Evolutionary conservation across 1,140 invertebrate genomes (phyloP).

Genomic region (Rhagoletis zephyria): DNA sequence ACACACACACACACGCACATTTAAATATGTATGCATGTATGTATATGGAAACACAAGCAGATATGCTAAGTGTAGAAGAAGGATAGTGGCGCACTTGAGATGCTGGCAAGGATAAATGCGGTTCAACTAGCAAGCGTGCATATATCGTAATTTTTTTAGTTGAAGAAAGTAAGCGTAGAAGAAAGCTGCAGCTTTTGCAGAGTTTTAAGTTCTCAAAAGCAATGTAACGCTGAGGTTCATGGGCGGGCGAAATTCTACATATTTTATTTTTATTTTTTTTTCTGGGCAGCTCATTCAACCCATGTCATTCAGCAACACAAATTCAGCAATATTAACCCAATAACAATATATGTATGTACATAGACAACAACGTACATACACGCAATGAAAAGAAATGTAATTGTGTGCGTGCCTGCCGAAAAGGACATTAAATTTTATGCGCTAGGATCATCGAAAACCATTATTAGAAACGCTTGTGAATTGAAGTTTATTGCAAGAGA

Average conservation of each 20-base stretch:
- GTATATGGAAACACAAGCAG: background rate
- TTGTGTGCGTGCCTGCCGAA: conserved; percentile 11
- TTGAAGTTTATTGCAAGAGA: conserved; percentile 9
- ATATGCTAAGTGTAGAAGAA: background rate
- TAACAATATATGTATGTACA: background rate
- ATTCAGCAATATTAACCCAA: conserved; percentile 24
- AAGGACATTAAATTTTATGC: conserved; percentile 53
- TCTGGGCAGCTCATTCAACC: background rate
- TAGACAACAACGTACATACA: background rate
- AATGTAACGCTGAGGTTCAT: background rate
- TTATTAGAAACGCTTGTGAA: conserved; percentile 50
- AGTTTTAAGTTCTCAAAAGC: conserved; percentile 23
- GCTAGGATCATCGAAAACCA: conserved; percentile 46
- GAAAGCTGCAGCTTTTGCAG: background rate
- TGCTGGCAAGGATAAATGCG: background rate
- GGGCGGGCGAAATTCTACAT: background rate
- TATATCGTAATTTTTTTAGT: background rate
- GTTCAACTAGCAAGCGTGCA: background rate
- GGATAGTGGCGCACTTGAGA: background rate
- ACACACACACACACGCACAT: background rate
- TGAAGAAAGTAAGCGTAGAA: background rate
- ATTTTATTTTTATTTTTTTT: too few relatives aligned
- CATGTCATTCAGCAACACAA: background rate
- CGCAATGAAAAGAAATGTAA: background rate
- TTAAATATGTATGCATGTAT: background rate